Base-by-base conservation (phyloP, 37 sponge, comb jelly and placozoan species). In the Halichondria panicea region DNA sequence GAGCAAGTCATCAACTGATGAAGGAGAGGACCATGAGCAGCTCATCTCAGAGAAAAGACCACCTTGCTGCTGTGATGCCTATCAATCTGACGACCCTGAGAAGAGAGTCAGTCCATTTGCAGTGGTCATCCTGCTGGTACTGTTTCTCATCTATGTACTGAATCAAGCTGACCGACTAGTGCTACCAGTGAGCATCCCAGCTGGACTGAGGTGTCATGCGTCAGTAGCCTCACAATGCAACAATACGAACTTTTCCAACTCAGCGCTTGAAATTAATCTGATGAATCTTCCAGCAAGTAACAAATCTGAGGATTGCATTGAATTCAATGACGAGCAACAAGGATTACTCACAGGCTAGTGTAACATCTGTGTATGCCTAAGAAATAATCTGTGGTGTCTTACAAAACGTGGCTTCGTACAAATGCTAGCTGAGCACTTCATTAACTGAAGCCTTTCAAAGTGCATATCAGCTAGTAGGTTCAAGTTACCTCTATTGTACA, bases 161-260 rank as follows among this genome's bases (percentile, higher is more conserved):
- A 94, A 94, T 58, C 94, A 94, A 45, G 94, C 94, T 1, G 94
- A 94, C 65, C 71, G 90, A 19, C 84, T 86, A 18, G 90, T 94
- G 7, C 75, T 94, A 21, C 74, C 90, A n/a, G 94, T 94, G 4
- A 68, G 86, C 37, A 84, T 89, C 9, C 94, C 94, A 33, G 73
- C 75, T 43, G 94, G 94, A 0, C 79, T 94, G 71, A 55, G 91
- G 8, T 94, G 94, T 45, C 41, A 73, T 3, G 39, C 22, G 21
- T 31, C 42, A n/a, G 53, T 43, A 13, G 32, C 57, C 22, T 43
- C 38, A 32, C 48, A 75, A 45, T 74, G 81, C 50, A 11, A 9
- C 30, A 70, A 80, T 30, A 3, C 33, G 19, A 81, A 43, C 22
- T n/a, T n/a, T n/a, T n/a, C n/a, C n/a, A n/a, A n/a, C n/a, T n/a